Conservation (phyloP, 2,113 vertebrate genomes). For the Progne subis region DNA sequence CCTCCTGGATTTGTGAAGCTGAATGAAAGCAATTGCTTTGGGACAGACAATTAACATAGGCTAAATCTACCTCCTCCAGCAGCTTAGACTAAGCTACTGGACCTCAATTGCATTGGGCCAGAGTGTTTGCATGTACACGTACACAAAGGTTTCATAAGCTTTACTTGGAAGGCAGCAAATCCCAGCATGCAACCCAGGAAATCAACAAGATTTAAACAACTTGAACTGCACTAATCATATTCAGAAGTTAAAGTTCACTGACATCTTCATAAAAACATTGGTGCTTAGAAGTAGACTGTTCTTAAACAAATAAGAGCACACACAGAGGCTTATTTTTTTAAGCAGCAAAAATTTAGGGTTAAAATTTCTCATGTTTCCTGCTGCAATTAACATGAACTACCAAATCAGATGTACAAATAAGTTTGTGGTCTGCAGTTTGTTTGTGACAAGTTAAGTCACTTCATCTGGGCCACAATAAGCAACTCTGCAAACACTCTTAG, state of each 20-base stretch:
- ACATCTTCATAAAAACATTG: background rate
- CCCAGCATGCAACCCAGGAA: background rate
- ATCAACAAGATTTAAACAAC: background rate
- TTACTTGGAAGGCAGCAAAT: background rate
- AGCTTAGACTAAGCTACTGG: background rate
- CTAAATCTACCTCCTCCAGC: background rate
- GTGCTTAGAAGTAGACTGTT: background rate
- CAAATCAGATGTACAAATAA: background rate
- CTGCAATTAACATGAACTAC: background rate
- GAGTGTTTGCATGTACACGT: fast-evolving
- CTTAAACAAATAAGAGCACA: background rate
- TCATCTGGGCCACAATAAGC: background rate
- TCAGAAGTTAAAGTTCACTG: background rate
- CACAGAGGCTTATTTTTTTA: background rate
- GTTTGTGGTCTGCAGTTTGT: background rate
- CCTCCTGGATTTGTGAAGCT: background rate
- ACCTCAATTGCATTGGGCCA: background rate
- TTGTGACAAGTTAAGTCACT: background rate
- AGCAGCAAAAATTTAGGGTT: background rate
- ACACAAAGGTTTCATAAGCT: background rate
- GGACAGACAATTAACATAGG: background rate
- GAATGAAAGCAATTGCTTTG: background rate
- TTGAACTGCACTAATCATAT: background rate
- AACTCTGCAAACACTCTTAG: background rate
- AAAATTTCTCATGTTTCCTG: background rate